phyloP scores from a whole-genome alignment of 2,888 invertebrate species.

The Habroteleia sp. region DNA sequence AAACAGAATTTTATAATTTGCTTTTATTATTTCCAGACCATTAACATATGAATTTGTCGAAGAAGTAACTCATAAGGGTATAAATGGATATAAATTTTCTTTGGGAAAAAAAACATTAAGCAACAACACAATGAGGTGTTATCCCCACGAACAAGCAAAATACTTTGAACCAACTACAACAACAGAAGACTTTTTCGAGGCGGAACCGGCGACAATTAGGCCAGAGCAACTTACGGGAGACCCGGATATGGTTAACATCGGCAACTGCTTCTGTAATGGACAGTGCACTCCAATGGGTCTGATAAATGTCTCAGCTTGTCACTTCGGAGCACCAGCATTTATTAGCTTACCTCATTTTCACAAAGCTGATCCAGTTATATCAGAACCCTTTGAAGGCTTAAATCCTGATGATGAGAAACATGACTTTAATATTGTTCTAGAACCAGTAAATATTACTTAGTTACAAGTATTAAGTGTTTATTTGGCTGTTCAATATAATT shows the following conservation, averaged over 20 bases:
- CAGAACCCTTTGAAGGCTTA: slow-evolving; percentile 86
- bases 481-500: not conserved
- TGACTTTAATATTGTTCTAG: slow-evolving; percentile 88
- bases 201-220: slow-evolving; percentile 65
- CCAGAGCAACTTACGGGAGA: slow-evolving; percentile 62
- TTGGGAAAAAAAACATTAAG: slow-evolving; percentile 84
- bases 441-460: slow-evolving; percentile 85
- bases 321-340: slow-evolving; percentile 91
- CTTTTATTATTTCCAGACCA: too few relatives aligned
- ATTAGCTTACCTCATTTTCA: slow-evolving; percentile 93
- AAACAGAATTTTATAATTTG: too few relatives aligned
- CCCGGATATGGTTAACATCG: slow-evolving; percentile 74
- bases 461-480: too few relatives aligned
- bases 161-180: slow-evolving; percentile 77
- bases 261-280: slow-evolving; percentile 87
- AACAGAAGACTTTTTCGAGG: slow-evolving; percentile 76
- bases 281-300: slow-evolving; percentile 88
- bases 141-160: slow-evolving; percentile 77
- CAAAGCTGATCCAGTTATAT: slow-evolving; percentile 87
- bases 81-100: slow-evolving; percentile 86
- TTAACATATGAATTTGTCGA: slow-evolving; percentile 81
- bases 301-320: slow-evolving; percentile 89
- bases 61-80: slow-evolving; percentile 83
- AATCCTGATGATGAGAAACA: slow-evolving; percentile 86
- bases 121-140: slow-evolving; percentile 74